These are phyloP conservation scores for Episyrphus balteatus DNA, from an alignment of 1,140 invertebrate genomes.

Conservation along the genomic window DNA sequence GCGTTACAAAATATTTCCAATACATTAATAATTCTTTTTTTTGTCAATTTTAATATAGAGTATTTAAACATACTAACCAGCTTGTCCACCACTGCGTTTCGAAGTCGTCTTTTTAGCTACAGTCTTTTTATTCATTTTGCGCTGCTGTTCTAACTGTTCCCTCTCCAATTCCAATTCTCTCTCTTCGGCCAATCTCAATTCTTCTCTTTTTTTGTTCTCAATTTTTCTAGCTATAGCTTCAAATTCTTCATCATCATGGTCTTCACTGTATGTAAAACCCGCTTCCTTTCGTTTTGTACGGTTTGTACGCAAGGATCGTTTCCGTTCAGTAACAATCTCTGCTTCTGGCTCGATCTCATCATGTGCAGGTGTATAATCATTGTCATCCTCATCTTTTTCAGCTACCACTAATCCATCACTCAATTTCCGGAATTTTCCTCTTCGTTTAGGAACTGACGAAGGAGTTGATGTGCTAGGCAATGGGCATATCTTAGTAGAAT, in stretches of 20 bases:
- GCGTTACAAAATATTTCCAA: no score
- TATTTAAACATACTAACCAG: no score
- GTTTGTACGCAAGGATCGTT: conserved; percentile 5
- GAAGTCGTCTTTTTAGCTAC: no score
- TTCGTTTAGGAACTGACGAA: background rate
- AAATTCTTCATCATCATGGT: background rate
- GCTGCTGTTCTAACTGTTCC: conserved; percentile 1
- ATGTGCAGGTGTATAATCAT: conserved; percentile 6
- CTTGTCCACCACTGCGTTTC: no score
- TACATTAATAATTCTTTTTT: no score
- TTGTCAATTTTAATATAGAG: no score
- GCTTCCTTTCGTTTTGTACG: conserved; percentile 7
- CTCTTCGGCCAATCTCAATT: background rate
- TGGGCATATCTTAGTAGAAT: background rate
- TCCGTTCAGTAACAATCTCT: background rate
- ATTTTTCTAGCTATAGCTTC: background rate
- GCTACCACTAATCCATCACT: background rate
- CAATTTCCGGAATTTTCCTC: background rate
- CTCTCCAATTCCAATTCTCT: conserved; percentile 1
- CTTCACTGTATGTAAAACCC: conserved; percentile 6
- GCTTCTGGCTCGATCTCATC: conserved; percentile 3
- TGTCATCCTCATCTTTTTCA: background rate
- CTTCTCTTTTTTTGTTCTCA: no score
- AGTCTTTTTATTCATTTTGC: conserved; percentile 5
- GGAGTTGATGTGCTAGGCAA: background rate